Base-by-base conservation (phyloP, 1,140 invertebrate genomes). In the Scylla paramamosain region DNA sequence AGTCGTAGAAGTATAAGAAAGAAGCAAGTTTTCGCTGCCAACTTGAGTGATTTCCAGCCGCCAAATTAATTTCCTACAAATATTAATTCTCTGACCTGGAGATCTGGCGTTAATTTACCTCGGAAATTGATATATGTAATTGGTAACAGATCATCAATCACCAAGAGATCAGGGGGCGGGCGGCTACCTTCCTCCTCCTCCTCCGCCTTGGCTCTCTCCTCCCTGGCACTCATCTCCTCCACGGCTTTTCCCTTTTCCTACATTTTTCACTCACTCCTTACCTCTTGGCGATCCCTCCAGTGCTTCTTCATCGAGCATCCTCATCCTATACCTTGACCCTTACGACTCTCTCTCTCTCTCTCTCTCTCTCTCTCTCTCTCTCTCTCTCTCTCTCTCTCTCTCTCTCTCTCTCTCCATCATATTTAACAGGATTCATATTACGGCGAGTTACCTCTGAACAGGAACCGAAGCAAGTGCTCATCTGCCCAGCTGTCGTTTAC, bases 111-210 rank as follows among this genome's bases (percentile, higher is more conserved):
- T 93, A 93, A 84, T 86, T 93, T 87, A 84, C 39, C 77, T 86
- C 92, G 82, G 48, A 93, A 93, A 93, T 93, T 93, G 92, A 93
- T 93, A 86, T 86, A 86, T 39, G 92, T 93, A 93, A 93, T 86
- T 93, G 92, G 45, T 93, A 86, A 87, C 67, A 28, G 25, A 48
- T 93, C 92, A 93, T 93, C 92, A 93, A 93, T 93, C 92, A 93
- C 83, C 12, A 52, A 16, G 32, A 32, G 45, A 39, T 46, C n/a
- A 84, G 16, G 25, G 83, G 28, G 45, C 8, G n/a, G 86, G 45
- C 48, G 77, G 92, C 28, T 45, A 25, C 31, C 45, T 31, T 16
- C 77, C 32, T 45, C 67, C 92, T 14, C 83, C 32, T 20, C 92
- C 77, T 46, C 77, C 77, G 45, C 45, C 45, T 20, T 88, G 32